Evolutionary conservation across 2,797 vertebrate species (phyloP).

Genomic region (Allobates femoralis): DNA sequence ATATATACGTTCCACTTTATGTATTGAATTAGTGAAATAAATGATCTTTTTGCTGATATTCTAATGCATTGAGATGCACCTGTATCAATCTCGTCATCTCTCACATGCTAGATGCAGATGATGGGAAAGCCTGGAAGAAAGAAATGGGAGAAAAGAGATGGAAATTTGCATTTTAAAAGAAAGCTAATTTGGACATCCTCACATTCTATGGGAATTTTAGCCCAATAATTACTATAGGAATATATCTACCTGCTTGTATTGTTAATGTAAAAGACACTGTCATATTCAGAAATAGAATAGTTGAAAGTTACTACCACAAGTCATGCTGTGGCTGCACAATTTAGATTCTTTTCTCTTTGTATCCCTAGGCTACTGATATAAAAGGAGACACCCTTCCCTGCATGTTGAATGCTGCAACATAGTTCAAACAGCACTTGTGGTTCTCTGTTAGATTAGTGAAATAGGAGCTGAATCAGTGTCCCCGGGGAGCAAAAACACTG

Average conservation of each 20-base stretch:
- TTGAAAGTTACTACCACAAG: slow-evolving; percentile 18
- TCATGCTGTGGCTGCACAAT: background rate
- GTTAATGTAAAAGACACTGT: slow-evolving; percentile 44
- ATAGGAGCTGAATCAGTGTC: slow-evolving; percentile 51
- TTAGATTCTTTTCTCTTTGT: background rate
- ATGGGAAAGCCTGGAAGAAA: background rate
- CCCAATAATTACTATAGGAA: slow-evolving; percentile 53
- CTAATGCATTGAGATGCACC: no score
- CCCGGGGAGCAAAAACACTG: background rate
- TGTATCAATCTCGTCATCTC: background rate
- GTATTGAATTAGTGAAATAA: no score
- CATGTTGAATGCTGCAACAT: slow-evolving; percentile 40
- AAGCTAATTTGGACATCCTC: slow-evolving; percentile 30
- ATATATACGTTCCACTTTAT: no score
- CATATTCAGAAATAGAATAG: slow-evolving; percentile 45
- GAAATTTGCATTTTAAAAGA: background rate
- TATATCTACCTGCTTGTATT: slow-evolving; percentile 37
- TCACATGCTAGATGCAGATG: background rate
- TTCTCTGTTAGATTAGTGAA: slow-evolving; percentile 47
- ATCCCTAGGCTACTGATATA: background rate
- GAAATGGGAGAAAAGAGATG: background rate
- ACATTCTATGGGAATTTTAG: slow-evolving; percentile 52
- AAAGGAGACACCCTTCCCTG: slow-evolving; percentile 33
- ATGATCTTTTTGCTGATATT: no score
- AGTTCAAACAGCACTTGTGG: background rate